phyloP scores from a whole-genome alignment of 2,113 vertebrate genomes.

The Prionailurus bengalensis region DNA sequence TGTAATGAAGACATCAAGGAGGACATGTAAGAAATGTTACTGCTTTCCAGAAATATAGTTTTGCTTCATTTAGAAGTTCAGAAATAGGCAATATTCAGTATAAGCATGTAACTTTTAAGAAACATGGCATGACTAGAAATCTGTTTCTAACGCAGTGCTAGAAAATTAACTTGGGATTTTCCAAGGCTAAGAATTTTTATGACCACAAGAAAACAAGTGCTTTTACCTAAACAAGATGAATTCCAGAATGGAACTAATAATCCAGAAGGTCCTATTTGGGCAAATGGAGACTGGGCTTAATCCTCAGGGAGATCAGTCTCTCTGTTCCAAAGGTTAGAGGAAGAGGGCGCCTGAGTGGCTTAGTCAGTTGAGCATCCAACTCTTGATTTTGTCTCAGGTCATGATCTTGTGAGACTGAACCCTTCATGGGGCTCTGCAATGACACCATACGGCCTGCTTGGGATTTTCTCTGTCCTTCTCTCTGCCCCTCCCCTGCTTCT shows the following conservation, averaged over 20 bases:
- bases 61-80: neutral
- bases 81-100: neutral
- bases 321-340: neutral
- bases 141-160: neutral
- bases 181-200: neutral
- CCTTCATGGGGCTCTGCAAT: too few relatives aligned
- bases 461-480: too few relatives aligned
- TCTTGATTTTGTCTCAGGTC: too few relatives aligned
- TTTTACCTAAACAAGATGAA: neutral
- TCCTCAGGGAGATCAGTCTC: neutral
- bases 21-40: neutral
- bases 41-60: neutral
- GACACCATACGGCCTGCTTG: too few relatives aligned
- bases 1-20: neutral
- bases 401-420: too few relatives aligned
- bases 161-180: slow-evolving; percentile 10
- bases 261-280: neutral
- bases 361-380: too few relatives aligned
- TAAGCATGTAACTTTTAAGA: neutral
- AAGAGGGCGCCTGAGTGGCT: neutral
- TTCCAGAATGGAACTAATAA: neutral
- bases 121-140: neutral
- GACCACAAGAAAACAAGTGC: neutral
- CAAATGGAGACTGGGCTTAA: neutral
- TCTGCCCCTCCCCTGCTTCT: too few relatives aligned